Conservation (phyloP, 2,888 invertebrate species). For the Flexamia atlantica region DNA sequence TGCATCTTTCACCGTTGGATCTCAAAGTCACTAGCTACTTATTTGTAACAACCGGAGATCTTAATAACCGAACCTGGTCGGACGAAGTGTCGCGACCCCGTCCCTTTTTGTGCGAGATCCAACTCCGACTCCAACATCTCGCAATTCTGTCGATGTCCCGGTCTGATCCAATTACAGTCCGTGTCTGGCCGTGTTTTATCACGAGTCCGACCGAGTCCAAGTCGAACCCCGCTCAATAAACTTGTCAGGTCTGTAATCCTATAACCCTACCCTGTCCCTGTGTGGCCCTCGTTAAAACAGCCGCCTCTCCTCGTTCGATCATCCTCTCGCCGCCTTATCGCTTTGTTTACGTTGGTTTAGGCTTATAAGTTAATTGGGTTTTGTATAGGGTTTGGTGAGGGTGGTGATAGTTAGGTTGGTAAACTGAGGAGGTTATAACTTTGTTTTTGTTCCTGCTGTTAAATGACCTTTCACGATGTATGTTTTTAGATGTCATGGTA, state of each 20-base stretch:
- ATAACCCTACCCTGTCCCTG: constrained; percentile 19
- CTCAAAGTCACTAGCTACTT: too few species aligned
- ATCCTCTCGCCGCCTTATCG: not conserved
- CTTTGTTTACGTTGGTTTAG: constrained; percentile 16
- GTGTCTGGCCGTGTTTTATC: constrained; percentile 7
- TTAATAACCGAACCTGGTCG: too few species aligned
- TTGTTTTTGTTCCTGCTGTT: too few species aligned
- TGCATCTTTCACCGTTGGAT: too few species aligned
- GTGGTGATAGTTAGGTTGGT: too few species aligned
- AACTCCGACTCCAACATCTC: not conserved
- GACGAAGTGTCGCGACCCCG: not conserved
- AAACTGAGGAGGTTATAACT: too few species aligned
- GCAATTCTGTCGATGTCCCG: constrained; percentile 21
- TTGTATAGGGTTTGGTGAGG: too few species aligned
- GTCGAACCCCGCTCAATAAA: constrained; percentile 21
- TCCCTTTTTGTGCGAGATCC: not conserved
- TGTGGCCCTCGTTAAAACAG: constrained; percentile 28
- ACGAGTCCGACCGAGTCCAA: not conserved
- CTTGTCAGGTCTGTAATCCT: constrained; percentile 30
- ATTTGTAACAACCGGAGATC: too few species aligned
- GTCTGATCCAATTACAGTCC: constrained; percentile 4
- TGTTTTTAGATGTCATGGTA: too few species aligned
- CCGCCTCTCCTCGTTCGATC: not conserved
- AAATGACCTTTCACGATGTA: too few species aligned
- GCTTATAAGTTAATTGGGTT: not conserved